A percentile compares a stretch with the other conserved stretches of the same genome.
phyloP scores from a whole-genome alignment of 1,140 invertebrate species.

The Drosophila ficusphila region DNA sequence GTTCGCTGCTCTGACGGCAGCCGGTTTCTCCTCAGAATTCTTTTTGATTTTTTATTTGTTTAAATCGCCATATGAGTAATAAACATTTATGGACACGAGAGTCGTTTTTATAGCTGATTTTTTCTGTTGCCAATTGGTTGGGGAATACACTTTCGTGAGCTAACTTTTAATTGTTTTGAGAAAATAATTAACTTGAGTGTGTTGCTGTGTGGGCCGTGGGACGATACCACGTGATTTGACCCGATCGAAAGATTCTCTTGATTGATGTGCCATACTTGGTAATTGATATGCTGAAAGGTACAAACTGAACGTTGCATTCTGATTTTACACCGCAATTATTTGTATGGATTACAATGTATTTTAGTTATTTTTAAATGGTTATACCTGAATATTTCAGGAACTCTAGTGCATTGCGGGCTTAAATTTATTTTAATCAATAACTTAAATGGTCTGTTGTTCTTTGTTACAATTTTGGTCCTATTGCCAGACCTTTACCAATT shows the following conservation, averaged over 20 bases:
- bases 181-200: slow-evolving; percentile 8
- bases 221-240: not conserved
- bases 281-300: not conserved
- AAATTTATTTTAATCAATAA: not conserved
- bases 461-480: not conserved
- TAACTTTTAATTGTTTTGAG: slow-evolving; percentile 13
- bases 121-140: slow-evolving; percentile 17
- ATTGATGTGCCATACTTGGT: not conserved
- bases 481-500: no score
- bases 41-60: slow-evolving; percentile 34
- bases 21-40: slow-evolving; percentile 8
- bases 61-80: slow-evolving; percentile 51
- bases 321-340: not conserved
- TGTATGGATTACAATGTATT: not conserved
- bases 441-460: not conserved
- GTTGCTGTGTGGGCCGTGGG: not conserved
- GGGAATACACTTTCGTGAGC: slow-evolving; percentile 16
- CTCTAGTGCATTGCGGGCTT: not conserved
- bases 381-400: not conserved
- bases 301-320: not conserved
- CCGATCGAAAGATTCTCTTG: not conserved
- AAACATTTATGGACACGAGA: slow-evolving; percentile 45
- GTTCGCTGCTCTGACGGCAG: slow-evolving; percentile 38
- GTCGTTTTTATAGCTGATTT: slow-evolving; percentile 6
- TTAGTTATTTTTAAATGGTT: not conserved